phyloP scores from a whole-genome alignment of 2,113 vertebrate species.

The Furnarius figulus region DNA sequence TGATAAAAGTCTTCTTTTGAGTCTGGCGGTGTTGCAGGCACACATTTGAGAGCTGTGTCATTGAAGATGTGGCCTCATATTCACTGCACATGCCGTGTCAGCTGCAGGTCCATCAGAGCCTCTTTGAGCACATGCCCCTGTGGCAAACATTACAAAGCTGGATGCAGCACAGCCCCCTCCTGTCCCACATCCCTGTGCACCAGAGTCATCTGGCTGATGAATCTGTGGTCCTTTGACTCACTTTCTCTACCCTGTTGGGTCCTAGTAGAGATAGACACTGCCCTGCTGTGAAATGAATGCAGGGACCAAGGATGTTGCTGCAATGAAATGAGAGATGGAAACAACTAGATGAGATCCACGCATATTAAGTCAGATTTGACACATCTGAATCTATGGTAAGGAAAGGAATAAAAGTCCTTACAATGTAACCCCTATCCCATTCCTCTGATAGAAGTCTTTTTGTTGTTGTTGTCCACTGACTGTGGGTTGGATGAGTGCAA shows the following conservation, averaged over 20 bases:
- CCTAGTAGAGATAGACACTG: neutral
- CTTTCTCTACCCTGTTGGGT: neutral
- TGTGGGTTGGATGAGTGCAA: neutral
- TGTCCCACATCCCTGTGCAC: neutral
- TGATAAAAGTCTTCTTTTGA: neutral
- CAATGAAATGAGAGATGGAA: neutral
- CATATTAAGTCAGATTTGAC: neutral
- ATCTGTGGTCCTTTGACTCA: neutral
- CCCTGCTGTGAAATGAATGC: neutral
- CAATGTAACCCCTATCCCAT: neutral
- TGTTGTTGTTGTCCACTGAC: neutral
- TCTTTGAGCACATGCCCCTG: neutral
- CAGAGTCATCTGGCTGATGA: neutral
- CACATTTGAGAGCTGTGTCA: neutral
- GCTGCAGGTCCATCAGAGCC: neutral
- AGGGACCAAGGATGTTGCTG: neutral
- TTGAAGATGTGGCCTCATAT: neutral
- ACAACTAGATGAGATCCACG: neutral
- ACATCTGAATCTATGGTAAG: neutral
- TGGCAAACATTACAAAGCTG: neutral
- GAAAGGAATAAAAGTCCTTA: neutral
- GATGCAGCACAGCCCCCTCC: neutral
- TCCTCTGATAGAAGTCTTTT: neutral
- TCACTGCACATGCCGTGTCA: rapidly evolving
- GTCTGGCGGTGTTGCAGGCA: no score